phyloP scores from a whole-genome alignment of 1,140 invertebrate genomes.

The Babylonia areolata region DNA sequence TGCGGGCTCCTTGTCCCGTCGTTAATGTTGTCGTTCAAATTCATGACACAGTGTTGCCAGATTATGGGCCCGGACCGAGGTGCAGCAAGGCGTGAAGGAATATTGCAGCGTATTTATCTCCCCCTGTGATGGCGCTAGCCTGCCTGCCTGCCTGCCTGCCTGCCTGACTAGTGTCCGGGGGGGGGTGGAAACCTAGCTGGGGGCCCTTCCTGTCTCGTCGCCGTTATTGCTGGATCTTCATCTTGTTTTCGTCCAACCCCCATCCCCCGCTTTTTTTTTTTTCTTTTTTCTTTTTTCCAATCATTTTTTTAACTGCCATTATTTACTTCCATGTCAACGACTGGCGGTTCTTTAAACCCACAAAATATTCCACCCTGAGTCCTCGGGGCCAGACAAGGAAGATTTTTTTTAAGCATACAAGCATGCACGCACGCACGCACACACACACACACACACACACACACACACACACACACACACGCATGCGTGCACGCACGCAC shows the following conservation, averaged over 20 bases:
- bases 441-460: no score
- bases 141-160: background rate
- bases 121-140: conserved; percentile 16
- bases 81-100: conserved; percentile 34
- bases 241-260: background rate
- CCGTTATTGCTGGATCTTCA: background rate
- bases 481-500: no score
- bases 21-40: conserved; percentile 42
- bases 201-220: no score
- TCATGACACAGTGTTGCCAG: conserved; percentile 36
- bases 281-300: background rate
- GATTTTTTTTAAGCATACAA: background rate
- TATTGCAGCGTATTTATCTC: conserved; percentile 40
- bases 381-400: background rate
- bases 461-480: no score
- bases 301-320: no score
- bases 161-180: background rate
- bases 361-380: background rate
- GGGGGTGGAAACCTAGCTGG: background rate
- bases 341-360: background rate
- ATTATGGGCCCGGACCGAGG: conserved; percentile 29
- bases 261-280: background rate
- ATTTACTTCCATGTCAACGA: no score
- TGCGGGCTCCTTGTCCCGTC: conserved; percentile 35
- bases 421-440: no score